These are phyloP conservation scores for Mamestra configurata DNA, from an alignment of 1,140 invertebrate genomes.

Conservation along the genomic window DNA sequence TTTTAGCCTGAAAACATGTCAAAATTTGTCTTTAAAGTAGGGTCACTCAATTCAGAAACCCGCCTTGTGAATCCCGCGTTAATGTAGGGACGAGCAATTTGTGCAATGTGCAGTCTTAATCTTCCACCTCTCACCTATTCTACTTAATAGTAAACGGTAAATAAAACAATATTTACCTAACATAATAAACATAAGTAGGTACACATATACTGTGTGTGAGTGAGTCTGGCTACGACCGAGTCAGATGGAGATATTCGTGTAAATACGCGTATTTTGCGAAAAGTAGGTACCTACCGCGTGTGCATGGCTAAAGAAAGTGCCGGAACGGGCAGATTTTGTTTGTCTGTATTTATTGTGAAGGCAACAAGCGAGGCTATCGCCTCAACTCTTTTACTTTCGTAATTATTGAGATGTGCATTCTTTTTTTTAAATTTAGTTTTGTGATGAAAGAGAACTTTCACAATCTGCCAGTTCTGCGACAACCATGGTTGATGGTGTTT, in stretches of 20 bases:
- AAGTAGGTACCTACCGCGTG: slow-evolving; percentile 42
- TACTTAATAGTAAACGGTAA: neutral
- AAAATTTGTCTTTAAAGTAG: too few relatives aligned
- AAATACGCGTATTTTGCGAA: slow-evolving; percentile 64
- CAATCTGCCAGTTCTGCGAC: too few relatives aligned
- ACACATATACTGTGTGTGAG: too few relatives aligned
- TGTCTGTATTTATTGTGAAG: neutral
- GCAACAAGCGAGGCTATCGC: neutral
- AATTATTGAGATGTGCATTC: neutral
- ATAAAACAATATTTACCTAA: neutral
- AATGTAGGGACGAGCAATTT: too few relatives aligned
- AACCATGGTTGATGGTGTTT: too few relatives aligned
- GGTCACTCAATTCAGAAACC: too few relatives aligned
- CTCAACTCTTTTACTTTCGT: neutral
- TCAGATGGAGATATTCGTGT: slow-evolving; percentile 62
- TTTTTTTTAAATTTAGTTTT: too few relatives aligned
- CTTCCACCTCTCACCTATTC: too few relatives aligned
- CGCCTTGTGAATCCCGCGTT: too few relatives aligned
- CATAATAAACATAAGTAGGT: too few relatives aligned
- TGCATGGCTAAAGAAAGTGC: slow-evolving; percentile 55
- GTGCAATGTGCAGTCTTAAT: too few relatives aligned
- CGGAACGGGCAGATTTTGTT: neutral
- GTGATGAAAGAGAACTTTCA: neutral
- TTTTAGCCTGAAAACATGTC: too few relatives aligned
- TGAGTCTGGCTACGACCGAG: slow-evolving; percentile 46